A percentile compares a stretch with the other conserved stretches of the same genome.
Evolutionary conservation across 2,797 vertebrate species (phyloP).

Genomic region (Hypotaenidia okinawae): DNA sequence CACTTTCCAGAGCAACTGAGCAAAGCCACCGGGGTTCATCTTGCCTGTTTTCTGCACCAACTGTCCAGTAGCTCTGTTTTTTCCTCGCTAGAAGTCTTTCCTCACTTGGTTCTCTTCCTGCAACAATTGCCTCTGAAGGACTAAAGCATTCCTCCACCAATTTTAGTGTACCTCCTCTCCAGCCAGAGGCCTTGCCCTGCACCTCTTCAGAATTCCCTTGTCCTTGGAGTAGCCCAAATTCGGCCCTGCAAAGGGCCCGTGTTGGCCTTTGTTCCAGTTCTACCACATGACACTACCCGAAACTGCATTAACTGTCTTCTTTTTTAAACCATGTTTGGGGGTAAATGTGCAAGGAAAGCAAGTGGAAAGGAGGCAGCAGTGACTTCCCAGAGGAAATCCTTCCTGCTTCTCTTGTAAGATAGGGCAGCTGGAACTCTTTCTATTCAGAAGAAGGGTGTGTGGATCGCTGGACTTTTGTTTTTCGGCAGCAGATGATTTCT

Average conservation of each 20-base stretch:
- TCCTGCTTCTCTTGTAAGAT: not conserved
- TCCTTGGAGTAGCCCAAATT: fast-evolving
- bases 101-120: not conserved
- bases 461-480: not conserved
- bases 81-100: not conserved
- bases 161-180: not conserved
- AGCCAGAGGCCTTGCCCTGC: not conserved
- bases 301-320: not conserved
- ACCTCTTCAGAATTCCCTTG: not conserved
- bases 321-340: not conserved
- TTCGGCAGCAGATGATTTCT: not conserved
- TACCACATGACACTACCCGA: not conserved
- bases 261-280: not conserved
- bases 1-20: too few relatives aligned
- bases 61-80: not conserved
- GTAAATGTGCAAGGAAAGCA: not conserved
- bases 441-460: not conserved
- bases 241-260: not conserved
- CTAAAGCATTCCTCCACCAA: not conserved
- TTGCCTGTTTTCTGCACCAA: not conserved
- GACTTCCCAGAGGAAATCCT: not conserved
- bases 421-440: not conserved
- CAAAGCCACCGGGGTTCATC: not conserved
- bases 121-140: too few relatives aligned
- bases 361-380: not conserved